phyloP scores from a whole-genome alignment of 2,113 vertebrate species.

The Galemys pyrenaicus region DNA sequence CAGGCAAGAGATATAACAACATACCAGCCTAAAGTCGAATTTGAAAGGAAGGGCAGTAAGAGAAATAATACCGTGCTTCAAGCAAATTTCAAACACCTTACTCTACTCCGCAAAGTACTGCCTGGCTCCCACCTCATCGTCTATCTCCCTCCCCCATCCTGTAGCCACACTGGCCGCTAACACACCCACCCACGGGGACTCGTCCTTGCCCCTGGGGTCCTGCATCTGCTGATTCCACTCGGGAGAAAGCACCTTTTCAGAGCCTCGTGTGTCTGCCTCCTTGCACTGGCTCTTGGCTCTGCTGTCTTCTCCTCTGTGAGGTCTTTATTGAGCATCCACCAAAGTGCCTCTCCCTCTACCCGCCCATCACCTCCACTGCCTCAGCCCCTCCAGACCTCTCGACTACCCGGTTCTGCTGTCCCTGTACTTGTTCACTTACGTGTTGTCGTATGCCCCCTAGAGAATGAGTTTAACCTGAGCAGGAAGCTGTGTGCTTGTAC shows the following conservation, averaged over 20 bases:
- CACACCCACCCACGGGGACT: background rate
- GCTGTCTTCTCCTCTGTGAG: background rate
- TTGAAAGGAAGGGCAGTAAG: background rate
- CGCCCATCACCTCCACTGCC: background rate
- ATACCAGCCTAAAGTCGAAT: background rate
- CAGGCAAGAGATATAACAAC: background rate
- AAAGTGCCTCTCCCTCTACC: background rate
- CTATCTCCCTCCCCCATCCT: accelerated
- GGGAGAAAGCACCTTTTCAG: background rate
- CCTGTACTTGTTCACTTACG: background rate
- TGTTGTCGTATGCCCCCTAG: background rate
- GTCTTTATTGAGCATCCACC: background rate
- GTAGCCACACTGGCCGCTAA: accelerated
- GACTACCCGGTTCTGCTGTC: background rate
- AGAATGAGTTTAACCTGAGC: background rate
- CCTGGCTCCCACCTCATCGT: background rate
- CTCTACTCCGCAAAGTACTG: background rate
- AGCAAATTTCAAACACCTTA: background rate
- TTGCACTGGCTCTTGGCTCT: background rate
- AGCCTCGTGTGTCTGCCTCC: background rate
- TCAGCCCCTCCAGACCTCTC: background rate
- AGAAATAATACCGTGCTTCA: background rate
- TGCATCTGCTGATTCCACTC: background rate
- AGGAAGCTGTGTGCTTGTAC: background rate
- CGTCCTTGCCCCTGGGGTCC: background rate